These are phyloP conservation scores for Harpagifer antarcticus DNA, from an alignment of 2,797 vertebrate genomes.

Conservation along the genomic window DNA sequence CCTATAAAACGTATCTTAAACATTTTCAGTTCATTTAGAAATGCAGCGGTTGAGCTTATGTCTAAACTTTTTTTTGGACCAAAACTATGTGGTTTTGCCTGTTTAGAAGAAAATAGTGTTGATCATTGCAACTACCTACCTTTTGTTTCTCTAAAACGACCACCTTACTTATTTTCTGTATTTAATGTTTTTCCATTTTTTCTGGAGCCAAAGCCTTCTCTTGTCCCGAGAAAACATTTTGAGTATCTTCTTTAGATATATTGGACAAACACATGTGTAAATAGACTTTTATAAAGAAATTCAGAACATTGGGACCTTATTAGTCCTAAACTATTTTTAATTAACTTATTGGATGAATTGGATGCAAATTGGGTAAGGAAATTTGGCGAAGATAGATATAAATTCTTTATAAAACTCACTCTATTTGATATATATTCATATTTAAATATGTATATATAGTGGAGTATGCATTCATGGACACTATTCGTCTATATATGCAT, in stretches of 20 bases:
- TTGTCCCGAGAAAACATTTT: slow-evolving; percentile 42
- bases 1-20: slow-evolving; percentile 2
- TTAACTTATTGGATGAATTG: slow-evolving; percentile 57
- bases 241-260: slow-evolving; percentile 85
- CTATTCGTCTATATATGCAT: slow-evolving; percentile 70
- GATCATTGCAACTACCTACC: slow-evolving; percentile 13
- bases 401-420: slow-evolving; percentile 88
- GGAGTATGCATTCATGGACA: slow-evolving; percentile 77
- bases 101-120: slow-evolving; percentile 30
- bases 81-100: slow-evolving; percentile 25
- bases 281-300: slow-evolving; percentile 87
- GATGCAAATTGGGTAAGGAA: slow-evolving; percentile 67
- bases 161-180: slow-evolving; percentile 26
- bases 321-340: slow-evolving; percentile 68
- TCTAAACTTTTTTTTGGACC: slow-evolving; percentile 32
- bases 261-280: slow-evolving; percentile 76
- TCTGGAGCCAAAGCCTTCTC: slow-evolving; percentile 62
- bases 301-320: slow-evolving; percentile 69
- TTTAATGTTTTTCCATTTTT: slow-evolving; percentile 31
- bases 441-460: slow-evolving; percentile 82
- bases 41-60: slow-evolving; percentile 30
- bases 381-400: slow-evolving; percentile 68
- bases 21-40: slow-evolving; percentile 17
- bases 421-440: slow-evolving; percentile 87
- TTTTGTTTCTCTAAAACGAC: slow-evolving; percentile 32